phyloP scores from a whole-genome alignment of 1,140 invertebrate genomes.

The Calephelis nemesis region DNA sequence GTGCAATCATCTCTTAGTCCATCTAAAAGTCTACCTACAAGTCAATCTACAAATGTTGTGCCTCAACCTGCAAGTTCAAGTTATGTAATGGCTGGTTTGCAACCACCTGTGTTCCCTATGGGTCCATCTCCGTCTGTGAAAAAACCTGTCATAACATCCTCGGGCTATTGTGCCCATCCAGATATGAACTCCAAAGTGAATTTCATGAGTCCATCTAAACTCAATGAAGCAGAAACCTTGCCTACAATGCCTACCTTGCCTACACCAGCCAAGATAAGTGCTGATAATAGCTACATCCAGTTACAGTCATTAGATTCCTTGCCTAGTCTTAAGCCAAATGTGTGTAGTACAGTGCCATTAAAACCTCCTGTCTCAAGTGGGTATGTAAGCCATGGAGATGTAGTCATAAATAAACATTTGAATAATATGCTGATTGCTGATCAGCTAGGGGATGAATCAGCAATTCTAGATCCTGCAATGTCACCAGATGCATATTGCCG shows the following conservation, averaged over 20 bases:
- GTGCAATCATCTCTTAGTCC: conserved; percentile 53
- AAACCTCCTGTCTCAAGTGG: conserved; percentile 53
- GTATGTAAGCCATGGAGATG: conserved; percentile 61
- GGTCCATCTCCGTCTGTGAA: conserved; percentile 36
- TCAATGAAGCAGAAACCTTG: conserved; percentile 65
- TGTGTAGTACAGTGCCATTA: conserved; percentile 51
- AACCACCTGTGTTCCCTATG: conserved; percentile 57
- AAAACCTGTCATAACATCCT: conserved; percentile 44
- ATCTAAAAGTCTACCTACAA: conserved; percentile 33
- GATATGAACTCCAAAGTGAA: conserved; percentile 51
- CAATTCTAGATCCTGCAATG: conserved; percentile 60
- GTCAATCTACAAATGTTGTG: conserved; percentile 27
- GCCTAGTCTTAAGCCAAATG: conserved; percentile 59
- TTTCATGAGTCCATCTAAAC: conserved; percentile 44
- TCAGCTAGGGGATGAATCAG: conserved; percentile 58
- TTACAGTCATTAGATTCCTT: conserved; percentile 63
- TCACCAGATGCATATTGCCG: conserved; percentile 75
- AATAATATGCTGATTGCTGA: conserved; percentile 58
- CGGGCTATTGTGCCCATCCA: conserved; percentile 52
- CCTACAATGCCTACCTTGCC: conserved; percentile 68
- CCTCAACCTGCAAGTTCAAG: conserved; percentile 56
- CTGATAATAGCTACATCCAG: conserved; percentile 66
- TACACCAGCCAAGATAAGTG: conserved; percentile 49
- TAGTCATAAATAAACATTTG: conserved; percentile 67
- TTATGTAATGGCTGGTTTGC: conserved; percentile 64